These are phyloP conservation scores for Dryobota labecula DNA, from an alignment of 2,888 invertebrate genomes.

Conservation along the genomic window DNA sequence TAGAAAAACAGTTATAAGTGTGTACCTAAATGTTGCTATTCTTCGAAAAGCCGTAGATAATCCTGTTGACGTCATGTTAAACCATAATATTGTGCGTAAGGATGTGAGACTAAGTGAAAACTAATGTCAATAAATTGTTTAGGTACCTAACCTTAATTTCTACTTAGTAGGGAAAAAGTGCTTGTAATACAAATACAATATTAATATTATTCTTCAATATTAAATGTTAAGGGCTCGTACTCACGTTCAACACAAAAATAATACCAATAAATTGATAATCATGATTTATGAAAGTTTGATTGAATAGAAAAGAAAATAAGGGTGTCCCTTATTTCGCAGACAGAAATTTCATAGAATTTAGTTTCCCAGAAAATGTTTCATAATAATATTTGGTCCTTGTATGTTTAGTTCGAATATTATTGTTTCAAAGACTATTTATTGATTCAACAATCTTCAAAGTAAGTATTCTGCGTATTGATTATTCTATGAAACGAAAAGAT, in stretches of 20 bases:
- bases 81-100: background rate
- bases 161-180: background rate
- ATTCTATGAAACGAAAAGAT: too few species aligned
- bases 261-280: background rate
- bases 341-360: too few species aligned
- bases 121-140: background rate
- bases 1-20: background rate
- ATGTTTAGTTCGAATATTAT: too few species aligned
- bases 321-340: too few species aligned
- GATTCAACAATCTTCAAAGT: too few species aligned
- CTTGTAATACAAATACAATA: background rate
- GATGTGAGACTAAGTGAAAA: background rate
- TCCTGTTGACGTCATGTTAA: background rate
- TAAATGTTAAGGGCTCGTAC: constrained; percentile 63
- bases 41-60: background rate
- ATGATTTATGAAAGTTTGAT: background rate
- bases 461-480: too few species aligned
- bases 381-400: too few species aligned
- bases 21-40: background rate
- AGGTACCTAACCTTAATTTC: constrained; percentile 1
- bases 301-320: background rate
- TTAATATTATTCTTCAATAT: constrained; percentile 67
- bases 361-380: too few species aligned
- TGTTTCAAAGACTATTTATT: too few species aligned
- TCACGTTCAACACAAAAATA: background rate